Base-by-base conservation (phyloP, 2,888 invertebrate species). In the Aphodius granarius region DNA sequence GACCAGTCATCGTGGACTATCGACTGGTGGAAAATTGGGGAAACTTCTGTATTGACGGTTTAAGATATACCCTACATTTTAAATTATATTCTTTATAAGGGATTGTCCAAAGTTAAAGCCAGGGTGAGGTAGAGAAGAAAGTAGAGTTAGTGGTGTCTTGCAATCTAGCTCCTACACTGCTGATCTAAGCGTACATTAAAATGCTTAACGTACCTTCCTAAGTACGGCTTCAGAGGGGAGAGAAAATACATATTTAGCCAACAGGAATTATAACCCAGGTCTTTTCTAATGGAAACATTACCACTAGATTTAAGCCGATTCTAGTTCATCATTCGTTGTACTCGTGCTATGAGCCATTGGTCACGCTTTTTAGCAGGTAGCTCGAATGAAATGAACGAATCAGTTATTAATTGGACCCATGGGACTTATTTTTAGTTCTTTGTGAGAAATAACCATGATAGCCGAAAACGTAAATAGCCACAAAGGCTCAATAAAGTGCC, bases 1-100 rank as follows among this genome's bases (percentile, higher is more conserved):
- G 72, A 63, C 72, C 72, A 20, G 72, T 72, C 72, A 72, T 63
- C 72, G 62, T 13, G 43, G 43, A 43, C 43, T 43, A 43, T 43
- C 18, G 19, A 19, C 21, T 19, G 68, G 19, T 65, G 68, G 18
- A 68, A 68, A 68, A 68, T 68, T 19, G 66, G 66, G 19, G 66
- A 19, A 19, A 4, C 21, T 5, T 19, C 20, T 68, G 19, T 19
- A 21, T 68, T 68, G 20, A 21, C 68, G 68, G 15, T 68, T 68
- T n/a, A 68, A 21, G 68, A 13, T 43, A 9, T 19, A 15, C 19
- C 19, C 65, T 62, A 62, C 15, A 19, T 65, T 65, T 65, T 65
- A 65, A 65, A 18, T 65, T 1, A 65, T 65, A 15, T n/a, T 18
- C 17, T n/a, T n/a, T n/a, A n/a, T n/a, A n/a, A n/a, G n/a, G n/a